Evolutionary conservation across 2,888 invertebrate species (phyloP).

Genomic region (Drosophila meridionalis): DNA sequence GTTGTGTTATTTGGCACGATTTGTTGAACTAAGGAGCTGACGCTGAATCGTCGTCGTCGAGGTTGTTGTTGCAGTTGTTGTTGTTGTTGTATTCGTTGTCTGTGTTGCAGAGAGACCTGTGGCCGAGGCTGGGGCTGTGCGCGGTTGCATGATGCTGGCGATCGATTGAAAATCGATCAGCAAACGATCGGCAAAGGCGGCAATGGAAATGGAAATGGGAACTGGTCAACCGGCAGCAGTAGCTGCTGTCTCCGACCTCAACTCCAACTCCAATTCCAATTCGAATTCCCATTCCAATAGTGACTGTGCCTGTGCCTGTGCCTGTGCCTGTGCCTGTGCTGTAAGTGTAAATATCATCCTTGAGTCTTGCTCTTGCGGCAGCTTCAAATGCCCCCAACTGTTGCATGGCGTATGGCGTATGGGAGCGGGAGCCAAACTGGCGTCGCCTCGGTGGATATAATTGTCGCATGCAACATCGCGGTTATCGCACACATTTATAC

Average conservation of each 20-base stretch:
- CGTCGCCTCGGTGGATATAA: slow-evolving; percentile 73
- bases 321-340: slow-evolving; percentile 12
- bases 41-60: slow-evolving; percentile 28
- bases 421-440: slow-evolving; percentile 79
- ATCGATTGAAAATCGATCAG: slow-evolving; percentile 83
- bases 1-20: slow-evolving; percentile 83
- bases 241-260: slow-evolving; percentile 9
- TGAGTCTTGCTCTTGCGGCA: slow-evolving; percentile 47
- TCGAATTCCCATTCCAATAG: neutral
- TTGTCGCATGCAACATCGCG: slow-evolving; percentile 81
- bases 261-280: neutral
- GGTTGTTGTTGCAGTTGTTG: slow-evolving; percentile 10
- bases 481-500: slow-evolving; percentile 52
- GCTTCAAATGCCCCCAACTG: slow-evolving; percentile 57
- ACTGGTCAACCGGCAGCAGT: slow-evolving; percentile 28
- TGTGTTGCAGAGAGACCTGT: neutral
- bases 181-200: slow-evolving; percentile 55
- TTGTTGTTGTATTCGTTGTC: neutral
- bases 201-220: slow-evolving; percentile 24
- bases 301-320: slow-evolving; percentile 1
- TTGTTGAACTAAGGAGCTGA: slow-evolving; percentile 76
- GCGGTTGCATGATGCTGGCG: slow-evolving; percentile 82
- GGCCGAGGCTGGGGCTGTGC: slow-evolving; percentile 56
- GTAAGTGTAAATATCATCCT: slow-evolving; percentile 55
- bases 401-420: slow-evolving; percentile 43